Conservation (phyloP, 2,888 invertebrate species). For the Plebejus melissa region DNA sequence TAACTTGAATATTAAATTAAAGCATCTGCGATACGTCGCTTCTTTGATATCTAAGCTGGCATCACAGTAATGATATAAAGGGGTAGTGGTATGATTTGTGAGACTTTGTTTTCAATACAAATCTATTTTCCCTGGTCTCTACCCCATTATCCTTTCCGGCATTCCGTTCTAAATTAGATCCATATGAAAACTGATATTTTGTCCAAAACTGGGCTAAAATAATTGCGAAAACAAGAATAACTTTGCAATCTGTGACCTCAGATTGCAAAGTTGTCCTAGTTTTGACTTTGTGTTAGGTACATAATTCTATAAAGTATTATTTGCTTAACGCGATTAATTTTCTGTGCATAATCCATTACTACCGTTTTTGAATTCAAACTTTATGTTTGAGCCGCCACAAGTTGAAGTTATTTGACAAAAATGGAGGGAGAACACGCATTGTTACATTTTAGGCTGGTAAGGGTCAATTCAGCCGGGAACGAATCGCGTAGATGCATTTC, state of each 20-base stretch:
- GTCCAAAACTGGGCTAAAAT: background rate
- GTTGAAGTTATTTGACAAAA: too few species aligned
- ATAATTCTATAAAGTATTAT: too few species aligned
- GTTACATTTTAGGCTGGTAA: too few species aligned
- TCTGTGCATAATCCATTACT: too few species aligned
- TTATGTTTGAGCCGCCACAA: too few species aligned
- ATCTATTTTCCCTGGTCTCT: background rate
- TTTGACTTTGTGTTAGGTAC: background rate
- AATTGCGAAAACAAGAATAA: background rate
- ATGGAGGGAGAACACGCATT: too few species aligned
- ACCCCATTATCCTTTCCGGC: background rate
- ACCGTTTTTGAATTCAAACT: too few species aligned
- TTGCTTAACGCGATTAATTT: too few species aligned
- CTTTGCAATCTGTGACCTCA: too few species aligned
- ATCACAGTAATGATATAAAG: background rate
- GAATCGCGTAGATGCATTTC: too few species aligned
- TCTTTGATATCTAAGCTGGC: background rate
- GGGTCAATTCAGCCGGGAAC: too few species aligned
- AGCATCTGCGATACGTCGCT: background rate
- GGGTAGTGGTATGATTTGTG: background rate
- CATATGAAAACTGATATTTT: background rate
- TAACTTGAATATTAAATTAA: background rate
- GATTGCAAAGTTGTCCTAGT: background rate
- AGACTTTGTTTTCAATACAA: background rate
- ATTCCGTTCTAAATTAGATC: background rate